Base-by-base conservation (phyloP, 1,140 invertebrate species). In the Drosophila melanica region DNA sequence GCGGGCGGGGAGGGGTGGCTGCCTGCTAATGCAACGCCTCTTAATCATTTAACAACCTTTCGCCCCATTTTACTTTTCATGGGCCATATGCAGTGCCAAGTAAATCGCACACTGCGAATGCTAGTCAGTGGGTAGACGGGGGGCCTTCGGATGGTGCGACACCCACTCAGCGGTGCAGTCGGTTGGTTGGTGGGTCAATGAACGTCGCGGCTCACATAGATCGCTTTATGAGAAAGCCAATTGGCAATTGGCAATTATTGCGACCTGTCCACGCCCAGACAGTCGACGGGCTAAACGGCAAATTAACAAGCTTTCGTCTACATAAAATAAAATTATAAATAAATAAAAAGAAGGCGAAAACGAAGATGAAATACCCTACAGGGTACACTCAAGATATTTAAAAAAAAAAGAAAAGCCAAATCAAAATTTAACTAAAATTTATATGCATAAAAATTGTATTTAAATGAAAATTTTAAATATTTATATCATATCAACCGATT, bases 31-130 rank as follows among this genome's bases (percentile, higher is more conserved):
- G 81, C 51, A 78, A 86, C 84, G 85, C 84, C 84, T 89, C 74
- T 89, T 89, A 89, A 89, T 89, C 85, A 89, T 89, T 89, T 89
- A 80, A 80, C 84, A 89, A 89, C 85, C 84, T 89, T 89, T 89
- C 84, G 84, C 85, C 85, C 84, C 84, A 89, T 90, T 89, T 89
- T 90, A 72, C 66, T 77, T 84, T 89, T 84, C 65, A 72, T 69
- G 54, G 12, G 14, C 18, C 23, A 27, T 27, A 27, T 27, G 23
- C 23, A 27, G 23, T 5, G 23, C 23, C 44, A 37, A 12, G 23
- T 10, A 9, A 62, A 37, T 35, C 18, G 41, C 57, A 11, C 30
- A 6, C 23, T 58, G 62, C 53, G 53, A 66, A 66, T 60, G 55
- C 59, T 64, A 33, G 35, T 51, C 35, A 16, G 39, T 14, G 37